Base-by-base conservation (phyloP, 2,888 invertebrate genomes). In the Xestobium rufovillosum region DNA sequence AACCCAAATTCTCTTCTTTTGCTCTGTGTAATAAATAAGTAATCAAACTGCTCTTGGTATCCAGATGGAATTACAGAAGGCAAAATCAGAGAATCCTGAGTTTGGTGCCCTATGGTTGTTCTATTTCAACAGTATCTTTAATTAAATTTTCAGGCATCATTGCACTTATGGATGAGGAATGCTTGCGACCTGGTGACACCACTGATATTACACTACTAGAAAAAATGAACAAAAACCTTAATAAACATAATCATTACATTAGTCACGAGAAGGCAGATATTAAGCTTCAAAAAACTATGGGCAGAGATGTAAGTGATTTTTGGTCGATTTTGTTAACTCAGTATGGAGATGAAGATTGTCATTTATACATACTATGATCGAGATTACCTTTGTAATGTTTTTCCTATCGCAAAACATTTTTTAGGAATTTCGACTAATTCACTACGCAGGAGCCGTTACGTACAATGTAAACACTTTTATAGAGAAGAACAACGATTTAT, bases 381-480 rank as follows among this genome's bases (percentile, higher is more conserved):
- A 6, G n/a, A 19, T 19, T 19, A 19, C 23, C n/a, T 19, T n/a
- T 19, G 23, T 8, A 19, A 19, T n/a, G 6, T 6, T 8, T 8
- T 19, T n/a, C 23, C 23, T n/a, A 19, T 19, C 23, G 6, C 23
- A 8, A 19, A 6, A 2, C 11, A 4, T 3, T 11, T 27, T 2
- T 17, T 56, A 88, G 83, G 91, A 92, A 66, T 94, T 94, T 67
- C 80, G 85, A 50, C 68, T 94, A 42, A 75, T 83, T 11, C 94
- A 94, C 68, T 94, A 92, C 65, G 94, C 94, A 3, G 94, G 94
- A 1, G 84, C 88, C 55, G 94, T 94, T 15, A 90, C 88, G 0
- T 94, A 94, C 71, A 86, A 78, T 55, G 80, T 90, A 1, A 73
- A 75, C 42, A 83, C 87, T 0, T 94, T 94, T 68, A 66, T 94